Conservation (phyloP, 2,797 vertebrate genomes). For the Arremon aurantiirostris region DNA sequence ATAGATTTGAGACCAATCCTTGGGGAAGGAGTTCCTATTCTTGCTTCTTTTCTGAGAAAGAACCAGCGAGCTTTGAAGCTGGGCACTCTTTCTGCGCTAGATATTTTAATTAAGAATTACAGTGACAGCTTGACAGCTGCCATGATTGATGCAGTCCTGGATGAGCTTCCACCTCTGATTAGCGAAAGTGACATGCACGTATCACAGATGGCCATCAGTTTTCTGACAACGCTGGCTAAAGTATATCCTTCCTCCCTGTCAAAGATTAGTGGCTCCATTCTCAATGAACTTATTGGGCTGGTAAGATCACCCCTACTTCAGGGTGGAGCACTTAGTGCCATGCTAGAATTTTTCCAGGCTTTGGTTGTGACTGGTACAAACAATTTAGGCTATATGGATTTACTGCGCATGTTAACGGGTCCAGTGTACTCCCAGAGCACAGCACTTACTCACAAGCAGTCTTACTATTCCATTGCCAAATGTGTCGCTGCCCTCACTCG, state of each 20-base stretch:
- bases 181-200: slow-evolving; percentile 99
- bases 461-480: slow-evolving; percentile 98
- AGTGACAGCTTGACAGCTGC: slow-evolving; percentile 89
- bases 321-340: slow-evolving; percentile 94
- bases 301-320: slow-evolving; percentile 95
- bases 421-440: slow-evolving; percentile 95
- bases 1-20: slow-evolving; percentile 93
- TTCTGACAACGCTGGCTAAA: slow-evolving; percentile 94
- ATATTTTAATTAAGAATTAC: slow-evolving; percentile 94
- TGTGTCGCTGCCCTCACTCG: slow-evolving; percentile 96
- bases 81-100: slow-evolving; percentile 91
- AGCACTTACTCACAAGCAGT: slow-evolving; percentile 96
- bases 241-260: slow-evolving; percentile 96
- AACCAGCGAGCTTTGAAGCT: slow-evolving; percentile 97
- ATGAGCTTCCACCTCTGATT: slow-evolving; percentile 96
- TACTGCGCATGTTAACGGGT: slow-evolving; percentile 94
- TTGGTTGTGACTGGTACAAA: slow-evolving; percentile 90
- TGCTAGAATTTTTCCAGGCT: slow-evolving; percentile 97
- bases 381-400: slow-evolving; percentile 96
- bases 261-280: slow-evolving; percentile 94
- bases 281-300: slow-evolving; percentile 93
- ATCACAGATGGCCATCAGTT: slow-evolving; percentile 98
- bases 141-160: slow-evolving; percentile 97
- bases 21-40: slow-evolving; percentile 94
- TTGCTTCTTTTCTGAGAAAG: slow-evolving; percentile 97